These are phyloP conservation scores for Takifugu bimaculatus DNA, from an alignment of 2,113 vertebrate genomes.

Conservation along the genomic window DNA sequence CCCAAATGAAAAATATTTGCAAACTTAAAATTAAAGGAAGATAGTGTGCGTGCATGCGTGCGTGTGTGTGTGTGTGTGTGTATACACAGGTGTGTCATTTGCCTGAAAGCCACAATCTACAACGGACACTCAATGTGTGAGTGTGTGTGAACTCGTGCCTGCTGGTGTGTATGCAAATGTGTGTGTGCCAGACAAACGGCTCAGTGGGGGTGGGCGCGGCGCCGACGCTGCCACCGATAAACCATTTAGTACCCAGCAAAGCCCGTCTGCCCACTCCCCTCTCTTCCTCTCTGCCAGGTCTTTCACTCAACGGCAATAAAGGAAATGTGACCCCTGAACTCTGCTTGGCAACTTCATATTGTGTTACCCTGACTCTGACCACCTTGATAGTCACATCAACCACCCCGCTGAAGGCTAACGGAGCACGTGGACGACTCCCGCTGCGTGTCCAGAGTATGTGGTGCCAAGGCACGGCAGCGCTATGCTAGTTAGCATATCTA, in stretches of 20 bases:
- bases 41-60: too few relatives aligned
- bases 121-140: slow-evolving; percentile 15
- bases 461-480: slow-evolving; percentile 35
- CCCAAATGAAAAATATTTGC: too few relatives aligned
- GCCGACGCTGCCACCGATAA: slow-evolving; percentile 33
- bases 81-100: slow-evolving; percentile 12
- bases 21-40: too few relatives aligned
- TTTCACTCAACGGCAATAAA: background rate
- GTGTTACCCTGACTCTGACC: too few relatives aligned
- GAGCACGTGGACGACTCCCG: background rate
- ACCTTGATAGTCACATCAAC: background rate
- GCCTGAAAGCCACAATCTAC: slow-evolving; percentile 40
- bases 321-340: background rate
- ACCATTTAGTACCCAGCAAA: slow-evolving; percentile 47
- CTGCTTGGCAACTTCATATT: too few relatives aligned
- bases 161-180: slow-evolving; percentile 7
- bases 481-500: slow-evolving; percentile 42
- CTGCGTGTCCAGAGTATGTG: background rate
- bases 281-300: background rate
- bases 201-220: slow-evolving; percentile 11
- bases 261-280: slow-evolving; percentile 15
- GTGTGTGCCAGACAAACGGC: slow-evolving; percentile 28
- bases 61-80: background rate
- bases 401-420: background rate
- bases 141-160: background rate